Evolutionary conservation across 2,797 vertebrate genomes (phyloP).

Genomic region (Myoxocephalus aenaeus): DNA sequence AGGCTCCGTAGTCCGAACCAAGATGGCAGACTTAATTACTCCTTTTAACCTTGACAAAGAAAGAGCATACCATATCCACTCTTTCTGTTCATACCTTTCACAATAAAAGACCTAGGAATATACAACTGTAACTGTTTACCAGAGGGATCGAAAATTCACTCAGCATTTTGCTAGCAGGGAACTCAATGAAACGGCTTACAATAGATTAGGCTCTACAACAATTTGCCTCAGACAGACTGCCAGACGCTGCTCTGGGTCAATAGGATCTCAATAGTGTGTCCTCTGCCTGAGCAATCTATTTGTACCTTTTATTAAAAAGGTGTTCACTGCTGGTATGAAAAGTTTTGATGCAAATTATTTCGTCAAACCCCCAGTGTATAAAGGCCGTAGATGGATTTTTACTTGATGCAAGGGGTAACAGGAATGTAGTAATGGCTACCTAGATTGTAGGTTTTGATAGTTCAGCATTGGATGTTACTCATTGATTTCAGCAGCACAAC

Average conservation of each 20-base stretch:
- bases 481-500: no score
- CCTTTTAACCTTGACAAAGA: not conserved
- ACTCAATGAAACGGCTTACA: not conserved
- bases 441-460: not conserved
- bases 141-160: not conserved
- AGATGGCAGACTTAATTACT: not conserved
- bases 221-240: not conserved
- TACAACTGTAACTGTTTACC: not conserved
- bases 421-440: not conserved
- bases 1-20: not conserved
- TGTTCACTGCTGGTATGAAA: not conserved
- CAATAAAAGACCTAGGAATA: no score
- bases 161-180: not conserved
- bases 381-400: not conserved
- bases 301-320: not conserved
- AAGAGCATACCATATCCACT: not conserved
- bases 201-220: not conserved
- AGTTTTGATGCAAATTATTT: no score
- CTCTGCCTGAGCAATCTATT: not conserved
- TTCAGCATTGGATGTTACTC: not conserved
- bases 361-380: no score
- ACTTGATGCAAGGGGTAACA: not conserved
- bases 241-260: no score
- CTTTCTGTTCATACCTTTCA: not conserved
- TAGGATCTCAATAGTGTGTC: no score